phyloP scores from a whole-genome alignment of 2,113 vertebrate species.

The Chionomys nivalis region DNA sequence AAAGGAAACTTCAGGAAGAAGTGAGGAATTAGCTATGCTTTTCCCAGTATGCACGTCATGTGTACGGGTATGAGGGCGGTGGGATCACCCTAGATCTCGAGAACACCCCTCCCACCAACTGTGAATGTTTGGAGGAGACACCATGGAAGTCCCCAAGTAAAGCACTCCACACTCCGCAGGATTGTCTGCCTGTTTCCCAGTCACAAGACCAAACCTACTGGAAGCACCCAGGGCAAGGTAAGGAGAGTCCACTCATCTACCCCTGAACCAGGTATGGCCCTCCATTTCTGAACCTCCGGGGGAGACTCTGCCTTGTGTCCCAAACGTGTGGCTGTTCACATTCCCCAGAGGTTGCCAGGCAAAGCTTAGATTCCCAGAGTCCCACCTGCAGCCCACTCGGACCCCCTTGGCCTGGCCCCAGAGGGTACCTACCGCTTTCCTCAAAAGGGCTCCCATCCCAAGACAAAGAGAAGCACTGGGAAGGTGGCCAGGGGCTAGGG shows the following conservation, averaged over 20 bases:
- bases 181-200: background rate
- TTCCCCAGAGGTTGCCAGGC: background rate
- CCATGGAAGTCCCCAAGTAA: background rate
- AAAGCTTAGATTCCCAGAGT: background rate
- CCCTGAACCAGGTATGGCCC: background rate
- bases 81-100: background rate
- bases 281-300: constrained; percentile 4
- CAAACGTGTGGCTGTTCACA: background rate
- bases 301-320: constrained; percentile 23
- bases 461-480: background rate
- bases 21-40: constrained; percentile 57
- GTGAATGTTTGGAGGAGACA: background rate
- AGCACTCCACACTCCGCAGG: background rate
- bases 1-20: constrained; percentile 63
- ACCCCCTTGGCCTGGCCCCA: background rate
- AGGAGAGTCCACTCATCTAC: background rate
- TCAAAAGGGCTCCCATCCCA: constrained; percentile 75
- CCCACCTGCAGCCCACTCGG: background rate
- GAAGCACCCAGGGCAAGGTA: background rate
- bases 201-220: background rate
- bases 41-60: background rate
- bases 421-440: constrained; percentile 73
- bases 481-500: background rate
- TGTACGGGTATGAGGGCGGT: accelerated
- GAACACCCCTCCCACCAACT: background rate